phyloP scores from a whole-genome alignment of 2,888 invertebrate genomes.

The Rambutsinella grinnellia region DNA sequence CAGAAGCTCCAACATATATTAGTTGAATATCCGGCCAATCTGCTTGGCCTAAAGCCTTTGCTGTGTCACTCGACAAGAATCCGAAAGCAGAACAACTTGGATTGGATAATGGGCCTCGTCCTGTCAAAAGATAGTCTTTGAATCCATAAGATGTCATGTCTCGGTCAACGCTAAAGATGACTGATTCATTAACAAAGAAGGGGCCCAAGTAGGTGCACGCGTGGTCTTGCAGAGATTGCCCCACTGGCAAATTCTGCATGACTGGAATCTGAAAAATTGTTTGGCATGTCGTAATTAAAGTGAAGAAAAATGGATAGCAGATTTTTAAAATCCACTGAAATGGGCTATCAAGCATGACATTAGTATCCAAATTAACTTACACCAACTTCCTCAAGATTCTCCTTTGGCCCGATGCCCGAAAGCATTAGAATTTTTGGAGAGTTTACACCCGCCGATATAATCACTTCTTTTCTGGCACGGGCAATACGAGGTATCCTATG shows the following conservation, averaged over 20 bases:
- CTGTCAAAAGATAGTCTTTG: conserved; percentile 39
- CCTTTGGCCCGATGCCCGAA: conserved; percentile 59
- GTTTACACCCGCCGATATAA: conserved; percentile 58
- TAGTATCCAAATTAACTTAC: conserved; percentile 25
- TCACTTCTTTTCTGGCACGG: conserved; percentile 51
- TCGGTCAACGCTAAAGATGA: conserved; percentile 35
- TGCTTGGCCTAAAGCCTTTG: conserved; percentile 51
- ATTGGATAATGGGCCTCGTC: conserved; percentile 48
- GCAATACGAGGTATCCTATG: conserved; percentile 42
- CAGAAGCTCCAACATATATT: conserved; percentile 39
- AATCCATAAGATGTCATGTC: conserved; percentile 39
- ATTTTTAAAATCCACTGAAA: background rate
- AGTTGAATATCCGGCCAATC: conserved; percentile 55
- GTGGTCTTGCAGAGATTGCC: conserved; percentile 58
- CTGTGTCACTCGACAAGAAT: conserved; percentile 44
- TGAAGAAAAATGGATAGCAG: no score
- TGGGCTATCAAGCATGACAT: background rate
- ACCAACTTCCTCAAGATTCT: conserved; percentile 45
- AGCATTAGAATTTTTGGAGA: conserved; percentile 59
- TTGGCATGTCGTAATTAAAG: no score
- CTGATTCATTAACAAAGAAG: conserved; percentile 52
- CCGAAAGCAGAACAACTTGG: conserved; percentile 48
- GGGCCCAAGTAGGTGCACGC: conserved; percentile 54
- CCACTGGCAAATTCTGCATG: conserved; percentile 41
- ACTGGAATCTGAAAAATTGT: conserved; percentile 48